Base-by-base conservation (phyloP, 2,888 invertebrate genomes). In the Drosophila lacicola region DNA sequence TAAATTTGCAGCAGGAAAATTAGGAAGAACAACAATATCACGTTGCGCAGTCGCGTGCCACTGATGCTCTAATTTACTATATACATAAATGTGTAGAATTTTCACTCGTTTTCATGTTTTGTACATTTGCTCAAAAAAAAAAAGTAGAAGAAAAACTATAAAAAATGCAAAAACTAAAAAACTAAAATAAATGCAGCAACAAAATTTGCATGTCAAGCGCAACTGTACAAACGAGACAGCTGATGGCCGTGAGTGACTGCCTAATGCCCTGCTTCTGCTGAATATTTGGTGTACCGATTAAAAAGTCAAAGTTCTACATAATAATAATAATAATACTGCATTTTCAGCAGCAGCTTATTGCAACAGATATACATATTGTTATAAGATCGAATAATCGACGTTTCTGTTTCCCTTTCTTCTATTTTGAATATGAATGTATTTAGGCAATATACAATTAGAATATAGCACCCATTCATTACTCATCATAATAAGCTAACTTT, bases 151-250 rank as follows among this genome's bases (percentile, higher is more conserved):
- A 34, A 19, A 44, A 29, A 29, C 29, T 29, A 29, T 29, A 29
- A 29, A 29, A 29, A 29, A 29, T 29, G 29, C 29, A 45, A 25
- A 45, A 4, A 13, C 9, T 8, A 8, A 25, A 13, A 21, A 13
- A n/a, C 14, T 34, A n/a, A 44, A 54, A 41, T 54, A 19, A 53
- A 53, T 36, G 39, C 50, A 77, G 17, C 61, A 44, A 41, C 64
- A 57, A 61, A 74, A 80, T 80, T 80, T 80, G 79, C 80, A 84
- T 84, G 80, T 71, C 70, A 78, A 84, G 70, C 75, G 60, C 47
- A 50, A 57, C 53, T 49, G 49, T 47, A 42, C 49, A 63, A 47
- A 45, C 46, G 50, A 58, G n/a, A 1, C 17, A 10, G 9, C 9
- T 19, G 34, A 41, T 11, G 13, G 41, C 19, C 1, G 8, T 57